Evolutionary conservation across 2,113 vertebrate genomes (phyloP), one percentile per base, ranked within the genome.

Genomic region (Ctenomys sociabilis): DNA sequence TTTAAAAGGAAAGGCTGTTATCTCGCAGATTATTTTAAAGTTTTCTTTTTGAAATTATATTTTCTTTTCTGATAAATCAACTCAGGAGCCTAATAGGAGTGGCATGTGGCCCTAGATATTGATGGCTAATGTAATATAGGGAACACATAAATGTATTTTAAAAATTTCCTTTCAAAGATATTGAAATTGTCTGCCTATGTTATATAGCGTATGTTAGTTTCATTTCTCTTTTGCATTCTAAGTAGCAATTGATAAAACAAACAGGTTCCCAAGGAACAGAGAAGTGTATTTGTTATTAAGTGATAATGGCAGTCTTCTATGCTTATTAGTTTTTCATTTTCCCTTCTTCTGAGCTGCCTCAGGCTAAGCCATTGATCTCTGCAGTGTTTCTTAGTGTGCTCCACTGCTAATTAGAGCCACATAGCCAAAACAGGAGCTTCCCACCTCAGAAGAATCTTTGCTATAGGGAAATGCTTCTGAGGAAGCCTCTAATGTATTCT

Each of bases 151-250:
- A 61, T 19, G 12, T 28, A 73, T 84, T 35, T 97, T 35, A 28
- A 57, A 57, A 72, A 5, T 64, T 86, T 82, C 82, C 61, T 78
- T 77, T 90, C 61, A 84, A 88, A 85, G 40, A 59, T 88, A 91
- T 7, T 37, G 43, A 87, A 88, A 84, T 77, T 72, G 72, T 49
- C 77, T 35, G 49, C 43, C 68, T 37, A 85, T n/a, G 40, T 13
- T 32, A 57, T 2, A 83, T 17, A 0, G 57, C 14, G 26, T 32
- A 12, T 70, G 35, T 91, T 70, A 75, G 28, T 75, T 77, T 35
- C 40, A 28, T 85, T 70, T 88, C 61, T 91, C 0, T 80, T 88
- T 70, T 45, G 30, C 2, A 73, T 81, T 40, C 49, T 43, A 61
- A 0, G 59, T 16, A 90, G 45, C 73, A 21, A 61, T 1, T 28